Evolutionary conservation across 2,797 vertebrate species (phyloP).

Genomic region (Halcyon chelicuti): DNA sequence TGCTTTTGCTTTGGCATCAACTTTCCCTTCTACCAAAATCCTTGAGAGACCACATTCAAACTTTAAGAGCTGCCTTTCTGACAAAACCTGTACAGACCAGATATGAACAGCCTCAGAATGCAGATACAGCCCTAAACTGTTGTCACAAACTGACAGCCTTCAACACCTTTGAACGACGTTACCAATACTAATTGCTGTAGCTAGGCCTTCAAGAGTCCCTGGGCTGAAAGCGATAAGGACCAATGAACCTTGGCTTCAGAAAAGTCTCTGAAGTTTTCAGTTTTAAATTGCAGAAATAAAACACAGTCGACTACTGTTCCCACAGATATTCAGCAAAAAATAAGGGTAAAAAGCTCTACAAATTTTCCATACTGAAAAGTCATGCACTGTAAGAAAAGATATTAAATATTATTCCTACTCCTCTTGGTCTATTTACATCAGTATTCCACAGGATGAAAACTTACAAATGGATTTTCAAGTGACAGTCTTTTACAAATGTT

Average conservation of each 20-base stretch:
- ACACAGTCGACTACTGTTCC: background rate
- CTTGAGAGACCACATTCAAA: background rate
- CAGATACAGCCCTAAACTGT: background rate
- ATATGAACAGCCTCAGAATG: background rate
- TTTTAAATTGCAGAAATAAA: background rate
- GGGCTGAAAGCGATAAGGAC: background rate
- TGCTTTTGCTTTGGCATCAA: background rate
- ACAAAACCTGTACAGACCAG: background rate
- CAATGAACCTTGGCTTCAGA: background rate
- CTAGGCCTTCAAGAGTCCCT: background rate
- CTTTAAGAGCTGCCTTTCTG: background rate
- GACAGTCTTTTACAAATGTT: background rate
- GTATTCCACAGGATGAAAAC: background rate
- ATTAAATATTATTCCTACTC: background rate
- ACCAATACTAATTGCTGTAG: conserved; percentile 19
- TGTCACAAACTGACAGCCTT: conserved; percentile 11
- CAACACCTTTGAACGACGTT: background rate
- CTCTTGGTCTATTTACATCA: background rate
- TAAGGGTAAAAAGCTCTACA: background rate
- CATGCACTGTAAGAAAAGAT: background rate
- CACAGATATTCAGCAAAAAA: background rate
- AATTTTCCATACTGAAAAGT: background rate
- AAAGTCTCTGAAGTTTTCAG: background rate
- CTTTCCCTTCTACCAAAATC: conserved; percentile 2
- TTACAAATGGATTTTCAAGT: background rate